Evolutionary conservation across 2,797 vertebrate species (phyloP).

Genomic region (Tragopan temminckii): DNA sequence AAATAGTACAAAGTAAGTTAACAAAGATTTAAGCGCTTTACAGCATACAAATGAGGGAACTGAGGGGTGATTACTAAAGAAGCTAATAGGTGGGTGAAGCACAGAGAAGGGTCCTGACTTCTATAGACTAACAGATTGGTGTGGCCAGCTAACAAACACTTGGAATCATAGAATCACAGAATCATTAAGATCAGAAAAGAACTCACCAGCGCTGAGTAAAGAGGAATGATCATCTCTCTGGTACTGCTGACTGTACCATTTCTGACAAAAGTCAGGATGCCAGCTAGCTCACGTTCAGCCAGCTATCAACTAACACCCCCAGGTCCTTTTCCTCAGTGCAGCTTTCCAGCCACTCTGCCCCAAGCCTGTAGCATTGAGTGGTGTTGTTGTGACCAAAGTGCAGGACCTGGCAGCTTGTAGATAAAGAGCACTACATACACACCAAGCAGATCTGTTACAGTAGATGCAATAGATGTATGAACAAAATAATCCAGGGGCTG

Average conservation of each 20-base stretch:
- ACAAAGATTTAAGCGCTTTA: background rate
- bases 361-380: too few species aligned
- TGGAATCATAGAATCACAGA: too few species aligned
- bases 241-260: too few species aligned
- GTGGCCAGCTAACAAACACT: background rate
- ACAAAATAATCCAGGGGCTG: background rate
- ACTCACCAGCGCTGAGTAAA: too few species aligned
- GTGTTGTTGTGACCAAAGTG: too few species aligned
- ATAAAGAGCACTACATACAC: background rate
- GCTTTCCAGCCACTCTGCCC: too few species aligned
- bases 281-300: too few species aligned
- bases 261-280: too few species aligned
- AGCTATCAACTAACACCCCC: too few species aligned
- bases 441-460: background rate
- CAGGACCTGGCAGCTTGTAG: background rate
- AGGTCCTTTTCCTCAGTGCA: too few species aligned
- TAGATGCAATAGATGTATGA: background rate
- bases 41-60: background rate
- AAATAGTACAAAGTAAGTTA: background rate
- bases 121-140: fast-evolving
- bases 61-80: fast-evolving
- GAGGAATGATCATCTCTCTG: too few species aligned
- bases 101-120: background rate
- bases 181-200: too few species aligned
- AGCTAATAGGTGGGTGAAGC: background rate